Evolutionary conservation across 2,113 vertebrate genomes (phyloP).

Genomic region (Chrysochloris asiatica): DNA sequence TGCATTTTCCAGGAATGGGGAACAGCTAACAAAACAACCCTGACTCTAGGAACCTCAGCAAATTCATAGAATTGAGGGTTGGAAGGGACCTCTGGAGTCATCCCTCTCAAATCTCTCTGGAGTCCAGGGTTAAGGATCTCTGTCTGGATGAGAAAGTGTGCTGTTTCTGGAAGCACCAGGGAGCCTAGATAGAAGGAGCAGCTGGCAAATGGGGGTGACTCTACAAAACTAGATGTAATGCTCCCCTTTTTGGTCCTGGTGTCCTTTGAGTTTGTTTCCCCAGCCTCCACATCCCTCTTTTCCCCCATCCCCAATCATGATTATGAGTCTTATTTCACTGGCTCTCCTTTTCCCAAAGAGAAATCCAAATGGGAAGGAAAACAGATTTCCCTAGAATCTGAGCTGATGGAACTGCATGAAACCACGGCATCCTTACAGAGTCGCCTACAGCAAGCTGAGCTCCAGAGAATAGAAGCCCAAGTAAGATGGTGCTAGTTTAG

Average conservation of each 20-base stretch:
- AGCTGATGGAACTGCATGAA: conserved; percentile 69
- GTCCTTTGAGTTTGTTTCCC: conserved; percentile 12
- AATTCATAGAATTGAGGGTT: not conserved
- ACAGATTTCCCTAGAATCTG: conserved; percentile 63
- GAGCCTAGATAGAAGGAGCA: conserved; percentile 13
- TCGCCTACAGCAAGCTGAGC: conserved; percentile 66
- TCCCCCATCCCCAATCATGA: not conserved
- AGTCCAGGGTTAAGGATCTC: not conserved
- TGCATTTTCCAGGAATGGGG: not conserved
- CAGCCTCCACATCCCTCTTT: not conserved
- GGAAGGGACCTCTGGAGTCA: not conserved
- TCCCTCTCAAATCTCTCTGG: not conserved
- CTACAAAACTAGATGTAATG: conserved; percentile 26
- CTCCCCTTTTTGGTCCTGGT: conserved; percentile 36
- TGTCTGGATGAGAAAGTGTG: not conserved
- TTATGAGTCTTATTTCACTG: not conserved
- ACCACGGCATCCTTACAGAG: conserved; percentile 75
- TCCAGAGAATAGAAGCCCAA: conserved; percentile 76
- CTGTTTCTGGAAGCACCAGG: not conserved
- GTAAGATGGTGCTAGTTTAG: conserved; percentile 67
- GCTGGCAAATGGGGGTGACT: conserved; percentile 3
- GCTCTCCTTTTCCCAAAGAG: conserved; percentile 68
- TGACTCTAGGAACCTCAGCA: conserved; percentile 4
- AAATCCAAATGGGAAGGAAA: conserved; percentile 72
- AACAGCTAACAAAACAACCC: not conserved